Percentiles rank a stretch among this genome's conserved stretches.
These are phyloP conservation scores for Clarias batrachus DNA, from an alignment of 2,113 vertebrate species.

Conservation along the genomic window DNA sequence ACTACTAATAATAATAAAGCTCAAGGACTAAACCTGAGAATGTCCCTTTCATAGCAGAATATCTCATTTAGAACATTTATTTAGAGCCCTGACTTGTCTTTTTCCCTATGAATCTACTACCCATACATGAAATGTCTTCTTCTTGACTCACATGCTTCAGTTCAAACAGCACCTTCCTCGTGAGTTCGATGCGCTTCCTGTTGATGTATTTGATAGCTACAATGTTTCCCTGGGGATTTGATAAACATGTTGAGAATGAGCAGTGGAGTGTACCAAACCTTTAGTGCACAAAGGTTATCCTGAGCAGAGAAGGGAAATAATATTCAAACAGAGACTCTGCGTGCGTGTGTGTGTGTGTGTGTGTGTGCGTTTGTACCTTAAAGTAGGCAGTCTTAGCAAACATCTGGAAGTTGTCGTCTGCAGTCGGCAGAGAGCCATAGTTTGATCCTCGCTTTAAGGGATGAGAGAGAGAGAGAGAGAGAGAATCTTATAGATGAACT, in stretches of 20 bases:
- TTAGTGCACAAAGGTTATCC: neutral
- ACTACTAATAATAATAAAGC: neutral
- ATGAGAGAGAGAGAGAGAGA: conserved; percentile 35
- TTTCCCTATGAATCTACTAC: neutral
- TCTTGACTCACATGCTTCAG: conserved; percentile 83
- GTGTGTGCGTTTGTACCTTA: conserved; percentile 73
- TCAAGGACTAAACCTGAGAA: neutral
- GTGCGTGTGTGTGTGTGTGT: neutral
- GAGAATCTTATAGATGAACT: neutral
- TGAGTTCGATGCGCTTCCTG: conserved; percentile 86
- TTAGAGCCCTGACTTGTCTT: neutral
- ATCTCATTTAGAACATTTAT: neutral
- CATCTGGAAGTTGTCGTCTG: conserved; percentile 85
- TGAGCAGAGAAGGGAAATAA: neutral
- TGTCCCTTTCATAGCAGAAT: neutral
- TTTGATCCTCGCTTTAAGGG: conserved; percentile 82
- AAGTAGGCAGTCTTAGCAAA: conserved; percentile 90
- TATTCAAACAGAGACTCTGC: neutral
- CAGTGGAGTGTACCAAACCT: neutral
- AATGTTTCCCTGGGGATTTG: conserved; percentile 81
- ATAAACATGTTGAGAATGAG: conserved; percentile 16
- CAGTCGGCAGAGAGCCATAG: conserved; percentile 83
- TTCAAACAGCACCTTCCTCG: conserved; percentile 85
- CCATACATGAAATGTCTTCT: neutral
- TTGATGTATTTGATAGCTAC: conserved; percentile 86